phyloP scores from a whole-genome alignment of 2,888 invertebrate genomes.

The Mechanitis mazaeus region DNA sequence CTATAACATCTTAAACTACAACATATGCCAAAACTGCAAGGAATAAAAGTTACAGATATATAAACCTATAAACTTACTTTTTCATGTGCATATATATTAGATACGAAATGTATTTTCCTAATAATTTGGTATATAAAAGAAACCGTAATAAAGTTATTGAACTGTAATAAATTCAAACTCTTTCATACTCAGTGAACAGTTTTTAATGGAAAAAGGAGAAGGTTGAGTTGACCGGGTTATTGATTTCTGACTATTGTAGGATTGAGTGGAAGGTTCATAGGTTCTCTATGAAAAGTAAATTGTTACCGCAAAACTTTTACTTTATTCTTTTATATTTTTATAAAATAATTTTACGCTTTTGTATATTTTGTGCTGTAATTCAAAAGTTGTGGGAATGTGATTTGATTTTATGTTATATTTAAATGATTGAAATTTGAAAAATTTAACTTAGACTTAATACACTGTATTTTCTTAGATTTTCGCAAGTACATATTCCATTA shows the following conservation, averaged over 20 bases:
- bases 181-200: constrained; percentile 7
- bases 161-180: constrained; percentile 4
- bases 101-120: not conserved
- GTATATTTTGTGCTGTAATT: not conserved
- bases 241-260: constrained; percentile 20
- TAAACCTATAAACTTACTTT: too few species aligned
- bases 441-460: too few species aligned
- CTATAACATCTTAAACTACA: too few species aligned
- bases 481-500: too few species aligned
- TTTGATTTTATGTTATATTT: too few species aligned
- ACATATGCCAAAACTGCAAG: too few species aligned
- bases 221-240: constrained; percentile 19
- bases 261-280: constrained; percentile 19
- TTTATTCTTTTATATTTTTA: not conserved
- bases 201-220: constrained; percentile 19
- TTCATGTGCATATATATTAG: too few species aligned
- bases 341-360: not conserved
- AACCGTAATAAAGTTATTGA: constrained; percentile 5
- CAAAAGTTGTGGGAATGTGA: not conserved
- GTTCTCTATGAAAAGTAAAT: not conserved
- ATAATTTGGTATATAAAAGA: not conserved
- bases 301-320: constrained; percentile 5
- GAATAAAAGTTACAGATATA: too few species aligned
- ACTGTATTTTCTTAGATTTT: too few species aligned
- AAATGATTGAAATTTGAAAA: too few species aligned